These are phyloP conservation scores for Syngnathus typhle DNA, from an alignment of 2,113 vertebrate species.

Conservation along the genomic window DNA sequence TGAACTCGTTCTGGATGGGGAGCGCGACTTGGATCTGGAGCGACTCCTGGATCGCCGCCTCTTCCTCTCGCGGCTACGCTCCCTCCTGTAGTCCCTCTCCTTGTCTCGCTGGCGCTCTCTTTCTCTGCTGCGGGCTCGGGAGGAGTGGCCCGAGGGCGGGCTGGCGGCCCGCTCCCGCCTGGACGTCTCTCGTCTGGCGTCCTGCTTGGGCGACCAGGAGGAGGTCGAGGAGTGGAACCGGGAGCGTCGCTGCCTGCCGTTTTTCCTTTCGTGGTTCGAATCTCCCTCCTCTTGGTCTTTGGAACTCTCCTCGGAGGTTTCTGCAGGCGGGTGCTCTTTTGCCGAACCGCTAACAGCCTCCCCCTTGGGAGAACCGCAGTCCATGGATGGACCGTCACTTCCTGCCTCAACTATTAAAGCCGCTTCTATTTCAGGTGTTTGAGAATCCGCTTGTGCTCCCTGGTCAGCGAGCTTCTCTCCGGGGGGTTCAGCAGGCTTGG, in stretches of 20 bases:
- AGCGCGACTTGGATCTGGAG: conserved; percentile 64
- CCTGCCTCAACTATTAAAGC: conserved; percentile 21
- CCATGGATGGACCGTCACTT: conserved; percentile 69
- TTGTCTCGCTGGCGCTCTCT: conserved; percentile 57
- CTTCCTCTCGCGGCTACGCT: conserved; percentile 78
- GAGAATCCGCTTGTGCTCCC: conserved; percentile 12
- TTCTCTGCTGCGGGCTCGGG: conserved; percentile 77
- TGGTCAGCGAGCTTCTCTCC: background rate
- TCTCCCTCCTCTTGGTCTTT: conserved; percentile 34
- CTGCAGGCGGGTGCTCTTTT: conserved; percentile 20
- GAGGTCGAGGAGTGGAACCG: conserved; percentile 92
- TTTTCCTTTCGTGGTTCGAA: conserved; percentile 54
- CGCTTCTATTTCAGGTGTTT: conserved; percentile 1
- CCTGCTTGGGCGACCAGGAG: conserved; percentile 86
- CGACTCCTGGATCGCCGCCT: conserved; percentile 75
- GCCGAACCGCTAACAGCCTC: conserved; percentile 68
- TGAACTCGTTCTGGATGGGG: conserved; percentile 65
- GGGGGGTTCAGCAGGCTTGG: conserved; percentile 9
- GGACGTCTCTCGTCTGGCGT: conserved; percentile 67
- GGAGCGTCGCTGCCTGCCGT: conserved; percentile 71
- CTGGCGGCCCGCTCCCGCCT: conserved; percentile 55
- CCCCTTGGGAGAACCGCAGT: conserved; percentile 83
- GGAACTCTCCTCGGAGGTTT: conserved; percentile 11
- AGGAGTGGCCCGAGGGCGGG: conserved; percentile 72
- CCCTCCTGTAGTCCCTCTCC: conserved; percentile 68